phyloP scores from a whole-genome alignment of 2,888 invertebrate genomes.

The Acrobasis suavella region DNA sequence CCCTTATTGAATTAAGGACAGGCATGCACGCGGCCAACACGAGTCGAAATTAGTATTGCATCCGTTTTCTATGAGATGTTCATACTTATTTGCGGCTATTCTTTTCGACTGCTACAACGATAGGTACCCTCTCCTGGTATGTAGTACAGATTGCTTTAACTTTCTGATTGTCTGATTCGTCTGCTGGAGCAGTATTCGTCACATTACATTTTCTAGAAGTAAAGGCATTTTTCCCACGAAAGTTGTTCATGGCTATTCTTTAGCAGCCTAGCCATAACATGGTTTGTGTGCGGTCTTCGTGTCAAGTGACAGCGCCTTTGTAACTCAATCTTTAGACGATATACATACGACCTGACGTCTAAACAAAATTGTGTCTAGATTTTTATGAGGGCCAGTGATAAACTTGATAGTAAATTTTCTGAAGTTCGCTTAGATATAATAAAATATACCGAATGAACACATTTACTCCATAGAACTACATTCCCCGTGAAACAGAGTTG shows the following conservation, averaged over 20 bases:
- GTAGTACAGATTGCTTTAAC: too few relatives aligned
- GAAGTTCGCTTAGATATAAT: neutral
- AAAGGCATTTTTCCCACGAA: conserved; percentile 6
- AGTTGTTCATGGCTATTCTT: conserved; percentile 12
- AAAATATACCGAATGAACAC: too few relatives aligned
- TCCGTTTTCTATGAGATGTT: neutral
- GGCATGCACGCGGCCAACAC: conserved; percentile 39
- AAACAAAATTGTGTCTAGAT: conserved; percentile 2
- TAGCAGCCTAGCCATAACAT: conserved; percentile 41
- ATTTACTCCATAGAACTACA: too few relatives aligned
- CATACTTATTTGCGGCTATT: neutral
- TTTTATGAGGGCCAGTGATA: neutral
- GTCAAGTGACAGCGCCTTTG: conserved; percentile 41
- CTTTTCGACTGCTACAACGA: too few relatives aligned
- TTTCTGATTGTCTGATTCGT: too few relatives aligned
- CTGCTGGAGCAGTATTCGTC: too few relatives aligned
- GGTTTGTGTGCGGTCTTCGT: conserved; percentile 41
- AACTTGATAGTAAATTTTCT: neutral
- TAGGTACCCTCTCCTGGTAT: too few relatives aligned
- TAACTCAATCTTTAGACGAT: conserved; percentile 15
- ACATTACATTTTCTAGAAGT: neutral
- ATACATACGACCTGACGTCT: conserved; percentile 8
- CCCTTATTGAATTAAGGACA: conserved; percentile 43
- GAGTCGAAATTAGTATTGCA: conserved; percentile 27
- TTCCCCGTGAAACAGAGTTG: too few relatives aligned